phyloP scores from a whole-genome alignment of 2,113 vertebrate genomes.

The Dasyornis broadbenti region DNA sequence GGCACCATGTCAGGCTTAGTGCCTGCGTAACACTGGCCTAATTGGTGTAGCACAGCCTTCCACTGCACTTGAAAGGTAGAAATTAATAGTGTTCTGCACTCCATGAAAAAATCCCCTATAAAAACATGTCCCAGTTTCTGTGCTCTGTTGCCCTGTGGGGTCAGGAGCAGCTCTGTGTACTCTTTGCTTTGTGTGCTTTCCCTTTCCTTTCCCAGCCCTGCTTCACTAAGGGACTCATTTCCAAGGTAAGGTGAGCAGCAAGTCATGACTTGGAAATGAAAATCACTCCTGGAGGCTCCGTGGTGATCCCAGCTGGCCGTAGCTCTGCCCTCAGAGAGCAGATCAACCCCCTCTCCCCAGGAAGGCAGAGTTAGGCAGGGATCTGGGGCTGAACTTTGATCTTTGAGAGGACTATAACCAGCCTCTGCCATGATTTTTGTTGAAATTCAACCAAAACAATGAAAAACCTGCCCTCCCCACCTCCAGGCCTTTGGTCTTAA shows the following conservation, averaged over 20 bases:
- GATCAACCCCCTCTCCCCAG: neutral
- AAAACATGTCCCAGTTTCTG: rapidly evolving
- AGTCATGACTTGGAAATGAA: neutral
- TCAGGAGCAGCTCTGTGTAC: neutral
- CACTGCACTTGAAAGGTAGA: neutral
- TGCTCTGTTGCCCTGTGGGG: rapidly evolving
- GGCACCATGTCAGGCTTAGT: neutral
- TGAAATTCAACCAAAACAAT: neutral
- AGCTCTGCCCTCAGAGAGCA: neutral
- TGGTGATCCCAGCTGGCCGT: neutral
- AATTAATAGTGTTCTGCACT: neutral
- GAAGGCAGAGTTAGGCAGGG: neutral
- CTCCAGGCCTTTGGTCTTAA: neutral
- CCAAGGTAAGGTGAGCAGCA: neutral
- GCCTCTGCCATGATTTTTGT: neutral
- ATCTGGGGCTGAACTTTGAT: neutral
- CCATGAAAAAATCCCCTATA: rapidly evolving
- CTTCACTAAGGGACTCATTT: neutral
- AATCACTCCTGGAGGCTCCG: neutral
- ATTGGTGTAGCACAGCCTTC: neutral
- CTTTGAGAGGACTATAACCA: neutral
- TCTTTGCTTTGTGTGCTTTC: neutral
- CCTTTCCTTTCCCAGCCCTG: neutral
- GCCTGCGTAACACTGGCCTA: neutral
- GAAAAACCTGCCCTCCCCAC: neutral